Percentiles rank a stretch among this genome's conserved stretches.
These are phyloP conservation scores for Corapipo altera DNA, from an alignment of 2,113 vertebrate genomes.

Conservation along the genomic window DNA sequence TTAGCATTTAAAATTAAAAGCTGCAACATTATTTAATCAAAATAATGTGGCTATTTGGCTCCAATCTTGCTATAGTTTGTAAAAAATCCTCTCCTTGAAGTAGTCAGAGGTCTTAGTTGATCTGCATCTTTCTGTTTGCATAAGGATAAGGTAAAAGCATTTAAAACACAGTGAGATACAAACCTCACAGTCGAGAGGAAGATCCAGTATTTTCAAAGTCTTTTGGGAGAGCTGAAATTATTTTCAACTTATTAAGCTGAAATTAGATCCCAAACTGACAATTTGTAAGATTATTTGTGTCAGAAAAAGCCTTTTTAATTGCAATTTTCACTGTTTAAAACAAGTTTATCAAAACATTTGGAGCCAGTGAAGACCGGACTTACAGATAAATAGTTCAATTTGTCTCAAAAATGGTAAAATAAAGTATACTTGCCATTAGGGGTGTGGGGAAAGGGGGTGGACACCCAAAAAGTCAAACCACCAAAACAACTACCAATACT, in stretches of 20 bases:
- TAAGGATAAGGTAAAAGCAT: neutral
- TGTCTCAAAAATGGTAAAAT: neutral
- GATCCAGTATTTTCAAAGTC: neutral
- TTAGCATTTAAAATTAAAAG: slow-evolving; percentile 34
- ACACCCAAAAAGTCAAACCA: neutral
- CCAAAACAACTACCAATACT: neutral
- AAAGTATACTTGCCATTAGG: neutral
- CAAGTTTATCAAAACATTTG: neutral
- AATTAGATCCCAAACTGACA: neutral
- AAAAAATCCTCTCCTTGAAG: neutral
- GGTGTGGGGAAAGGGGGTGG: too few species aligned
- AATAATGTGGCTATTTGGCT: neutral
- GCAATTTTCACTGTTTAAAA: neutral
- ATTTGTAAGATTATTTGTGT: neutral
- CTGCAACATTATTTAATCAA: slow-evolving; percentile 24
- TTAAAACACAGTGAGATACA: neutral
- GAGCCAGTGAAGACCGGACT: neutral
- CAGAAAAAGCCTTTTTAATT: neutral
- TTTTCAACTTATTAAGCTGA: neutral
- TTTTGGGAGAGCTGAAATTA: neutral
- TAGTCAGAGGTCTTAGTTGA: neutral
- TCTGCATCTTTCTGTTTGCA: neutral
- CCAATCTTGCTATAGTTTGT: neutral
- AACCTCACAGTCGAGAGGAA: neutral
- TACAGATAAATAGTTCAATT: neutral